Base-by-base conservation (phyloP, 2,113 vertebrate genomes). In the Geococcyx californianus region DNA sequence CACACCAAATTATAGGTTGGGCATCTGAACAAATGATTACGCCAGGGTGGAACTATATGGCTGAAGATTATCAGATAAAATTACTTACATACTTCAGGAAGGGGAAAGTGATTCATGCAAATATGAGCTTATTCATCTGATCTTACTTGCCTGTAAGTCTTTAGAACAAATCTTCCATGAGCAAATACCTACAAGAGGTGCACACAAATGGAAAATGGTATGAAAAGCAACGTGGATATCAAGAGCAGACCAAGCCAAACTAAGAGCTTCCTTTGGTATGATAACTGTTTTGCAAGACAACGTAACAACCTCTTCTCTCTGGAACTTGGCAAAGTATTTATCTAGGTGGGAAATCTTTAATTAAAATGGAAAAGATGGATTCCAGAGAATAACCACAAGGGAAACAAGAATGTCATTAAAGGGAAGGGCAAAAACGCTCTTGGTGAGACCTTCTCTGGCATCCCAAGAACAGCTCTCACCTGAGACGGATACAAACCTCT, bases 21-120 rank as follows among this genome's bases (percentile, higher is more conserved):
- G 56, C 58, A 92, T 81, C 52, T 64, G 70, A 96, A 94, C n/a
- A 89, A 91, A 84, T 66, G 6, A 79, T 78, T 84, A 91, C 63
- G 42, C 13, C 64, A 90, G 47, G 26, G 62, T 72, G 52, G 47
- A 90, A 89, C n/a, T 76, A 74, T 14, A 67, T 51, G 84, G 59
- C 73, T 91, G 49, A 82, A 93, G 67, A 96, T 85, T 42, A 87
- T 58, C 2, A 7, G 82, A 89, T 86, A 87, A 95, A 96, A 74
- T 75, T 0, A 87, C 38, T 81, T 70, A 51, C 0, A 2, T 42
- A 81, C 64, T 92, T 93, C 26, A 51, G 72, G 68, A 72, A 84
- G 28, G 36, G n/a, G 28, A 84, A 92, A 56, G 33, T 77, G 56
- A 87, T 78, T 78, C 56, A 87, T 44, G 68, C 60, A 91, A 93